phyloP scores from a whole-genome alignment of 2,888 invertebrate species.

The Galerucella pusilla region DNA sequence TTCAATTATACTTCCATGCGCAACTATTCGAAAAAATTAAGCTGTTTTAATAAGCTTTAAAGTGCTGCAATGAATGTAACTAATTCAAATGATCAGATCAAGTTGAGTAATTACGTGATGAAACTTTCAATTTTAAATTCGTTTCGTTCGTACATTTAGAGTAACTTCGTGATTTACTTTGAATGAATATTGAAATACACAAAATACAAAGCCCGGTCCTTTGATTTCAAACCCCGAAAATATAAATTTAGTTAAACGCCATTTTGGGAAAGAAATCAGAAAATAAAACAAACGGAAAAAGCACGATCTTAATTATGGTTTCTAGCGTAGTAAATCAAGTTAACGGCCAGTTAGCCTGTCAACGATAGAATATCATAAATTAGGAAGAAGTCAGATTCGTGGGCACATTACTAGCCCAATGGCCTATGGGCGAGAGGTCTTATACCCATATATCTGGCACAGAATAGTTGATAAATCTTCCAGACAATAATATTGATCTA shows the following conservation, averaged over 20 bases:
- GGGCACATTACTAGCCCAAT: constrained; percentile 35
- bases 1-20: no score
- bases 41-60: no score
- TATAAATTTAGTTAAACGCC: constrained; percentile 32
- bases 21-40: no score
- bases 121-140: not conserved
- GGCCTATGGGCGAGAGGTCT: not conserved
- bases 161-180: not conserved
- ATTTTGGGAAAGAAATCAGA: constrained; percentile 28
- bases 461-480: not conserved
- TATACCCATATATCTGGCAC: not conserved
- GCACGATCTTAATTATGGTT: constrained; percentile 56
- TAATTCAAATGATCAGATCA: not conserved
- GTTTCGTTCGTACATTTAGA: not conserved
- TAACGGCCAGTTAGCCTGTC: constrained; percentile 56
- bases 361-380: constrained; percentile 56
- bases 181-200: constrained; percentile 10
- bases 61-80: no score
- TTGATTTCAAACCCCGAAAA: not conserved
- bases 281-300: constrained; percentile 37
- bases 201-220: not conserved
- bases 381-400: constrained; percentile 32
- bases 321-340: constrained; percentile 55
- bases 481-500: not conserved
- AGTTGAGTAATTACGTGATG: not conserved